Percentiles rank a stretch among this genome's conserved stretches.
phyloP scores from a whole-genome alignment of 2,888 invertebrate genomes.

The Copidosoma aretas region DNA sequence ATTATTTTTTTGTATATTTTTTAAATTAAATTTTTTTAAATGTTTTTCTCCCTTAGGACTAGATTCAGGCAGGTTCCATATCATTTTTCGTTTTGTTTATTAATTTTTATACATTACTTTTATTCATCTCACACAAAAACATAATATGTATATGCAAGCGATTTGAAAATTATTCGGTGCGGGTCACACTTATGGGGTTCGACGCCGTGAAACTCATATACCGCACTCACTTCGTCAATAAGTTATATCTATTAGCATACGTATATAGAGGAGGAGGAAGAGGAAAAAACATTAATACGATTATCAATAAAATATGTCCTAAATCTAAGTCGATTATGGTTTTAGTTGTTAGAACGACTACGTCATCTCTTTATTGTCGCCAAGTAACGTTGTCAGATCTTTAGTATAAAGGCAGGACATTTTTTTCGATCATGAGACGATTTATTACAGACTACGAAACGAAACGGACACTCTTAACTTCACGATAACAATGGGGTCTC shows the following conservation, averaged over 20 bases:
- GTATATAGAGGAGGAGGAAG: conserved; percentile 1
- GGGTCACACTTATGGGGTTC: conserved; percentile 13
- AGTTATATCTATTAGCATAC: neutral
- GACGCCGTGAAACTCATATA: conserved; percentile 22
- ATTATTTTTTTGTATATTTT: conserved; percentile 18
- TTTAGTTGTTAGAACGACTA: conserved; percentile 6
- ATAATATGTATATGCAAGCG: conserved; percentile 25
- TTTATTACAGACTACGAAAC: conserved; percentile 1
- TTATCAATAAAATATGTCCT: conserved; percentile 27
- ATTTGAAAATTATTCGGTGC: conserved; percentile 9
- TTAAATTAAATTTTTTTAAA: conserved; percentile 8
- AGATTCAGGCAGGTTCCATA: conserved; percentile 50
- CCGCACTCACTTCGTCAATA: neutral
- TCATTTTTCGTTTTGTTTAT: conserved; percentile 23
- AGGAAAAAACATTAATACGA: conserved; percentile 11
- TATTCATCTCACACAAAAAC: conserved; percentile 21
- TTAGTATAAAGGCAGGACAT: conserved; percentile 38
- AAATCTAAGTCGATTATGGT: conserved; percentile 21
- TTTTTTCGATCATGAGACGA: conserved; percentile 23
- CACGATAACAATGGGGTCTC: conserved; percentile 9
- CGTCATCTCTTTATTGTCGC: conserved; percentile 25
- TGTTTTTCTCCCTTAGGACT: conserved; percentile 48
- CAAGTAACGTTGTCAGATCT: conserved; percentile 36
- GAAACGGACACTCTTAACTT: neutral
- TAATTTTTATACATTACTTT: conserved; percentile 18